A percentile compares a stretch with the other conserved stretches of the same genome.
These are phyloP conservation scores for Caenorhabditis sp. DNA, from an alignment of 2,888 invertebrate species.

Conservation along the genomic window DNA sequence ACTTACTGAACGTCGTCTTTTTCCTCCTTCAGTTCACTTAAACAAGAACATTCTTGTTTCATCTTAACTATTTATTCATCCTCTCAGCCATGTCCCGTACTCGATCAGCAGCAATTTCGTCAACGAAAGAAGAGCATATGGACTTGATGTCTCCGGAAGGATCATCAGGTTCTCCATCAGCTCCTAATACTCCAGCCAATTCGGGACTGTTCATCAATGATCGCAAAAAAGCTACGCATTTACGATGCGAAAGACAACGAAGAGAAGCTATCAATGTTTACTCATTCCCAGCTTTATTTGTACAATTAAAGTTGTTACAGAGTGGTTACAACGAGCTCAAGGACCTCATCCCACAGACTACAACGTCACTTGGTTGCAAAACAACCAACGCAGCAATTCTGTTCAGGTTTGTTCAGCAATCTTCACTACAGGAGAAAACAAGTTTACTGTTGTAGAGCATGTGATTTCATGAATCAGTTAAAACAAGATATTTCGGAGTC, in stretches of 20 bases:
- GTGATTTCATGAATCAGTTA: slow-evolving; percentile 76
- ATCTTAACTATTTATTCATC: no score
- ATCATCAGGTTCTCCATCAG: slow-evolving; percentile 49
- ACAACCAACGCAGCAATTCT: slow-evolving; percentile 79
- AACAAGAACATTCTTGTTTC: no score
- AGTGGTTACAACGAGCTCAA: slow-evolving; percentile 78
- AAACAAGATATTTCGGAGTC: slow-evolving; percentile 64
- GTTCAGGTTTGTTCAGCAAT: slow-evolving; percentile 59
- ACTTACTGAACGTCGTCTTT: no score
- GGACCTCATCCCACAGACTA: slow-evolving; percentile 76
- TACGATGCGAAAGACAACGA: slow-evolving; percentile 78
- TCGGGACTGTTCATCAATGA: slow-evolving; percentile 61
- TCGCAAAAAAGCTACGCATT: slow-evolving; percentile 78
- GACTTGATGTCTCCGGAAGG: slow-evolving; percentile 55
- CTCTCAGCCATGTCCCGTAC: slow-evolving; percentile 36
- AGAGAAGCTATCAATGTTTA: slow-evolving; percentile 77
- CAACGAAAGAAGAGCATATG: slow-evolving; percentile 31
- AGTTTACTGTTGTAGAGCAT: slow-evolving; percentile 63
- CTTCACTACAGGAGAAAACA: neutral
- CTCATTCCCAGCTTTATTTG: no score
- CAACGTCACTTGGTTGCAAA: slow-evolving; percentile 77
- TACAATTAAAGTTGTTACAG: slow-evolving; percentile 72
- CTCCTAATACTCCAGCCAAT: slow-evolving; percentile 44
- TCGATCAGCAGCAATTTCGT: slow-evolving; percentile 24
- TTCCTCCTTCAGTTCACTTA: no score